A percentile compares a stretch with the other conserved stretches of the same genome.
Evolutionary conservation across 2,797 vertebrate species (phyloP).

Genomic region (Argentina silus): DNA sequence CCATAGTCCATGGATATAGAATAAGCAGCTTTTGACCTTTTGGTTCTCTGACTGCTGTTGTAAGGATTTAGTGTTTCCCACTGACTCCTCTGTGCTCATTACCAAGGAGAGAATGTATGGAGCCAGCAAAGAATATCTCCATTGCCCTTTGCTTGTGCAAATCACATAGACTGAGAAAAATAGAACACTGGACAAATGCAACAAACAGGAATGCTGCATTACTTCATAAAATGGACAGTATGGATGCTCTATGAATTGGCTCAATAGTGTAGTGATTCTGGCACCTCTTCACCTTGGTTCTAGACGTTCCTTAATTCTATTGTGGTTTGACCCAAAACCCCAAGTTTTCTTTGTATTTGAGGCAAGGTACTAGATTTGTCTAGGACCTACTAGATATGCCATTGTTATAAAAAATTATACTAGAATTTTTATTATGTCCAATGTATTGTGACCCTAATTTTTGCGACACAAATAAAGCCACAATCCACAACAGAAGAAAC

Average conservation of each 20-base stretch:
- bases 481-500: too few species aligned
- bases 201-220: conserved; percentile 40
- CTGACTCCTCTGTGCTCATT: conserved; percentile 19
- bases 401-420: conserved; percentile 3
- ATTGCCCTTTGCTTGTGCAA: conserved; percentile 35
- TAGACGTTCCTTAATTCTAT: conserved; percentile 17
- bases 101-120: conserved; percentile 11
- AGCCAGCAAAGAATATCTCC: conserved; percentile 27
- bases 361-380: neutral
- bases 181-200: conserved; percentile 36
- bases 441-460: conserved; percentile 9
- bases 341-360: conserved; percentile 28
- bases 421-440: conserved; percentile 21
- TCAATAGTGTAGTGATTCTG: conserved; percentile 34
- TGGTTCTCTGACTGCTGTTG: neutral
- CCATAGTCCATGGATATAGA: conserved; percentile 66
- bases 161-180: conserved; percentile 14
- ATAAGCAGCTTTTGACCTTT: conserved; percentile 74
- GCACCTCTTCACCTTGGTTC: conserved; percentile 46
- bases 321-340: neutral
- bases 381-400: conserved; percentile 11
- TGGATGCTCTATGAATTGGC: conserved; percentile 62
- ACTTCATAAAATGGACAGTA: conserved; percentile 42
- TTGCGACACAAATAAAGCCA: too few species aligned
- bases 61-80: neutral